Conservation (phyloP, 1,140 invertebrate species). For the Thaumetopoea pityocampa region DNA sequence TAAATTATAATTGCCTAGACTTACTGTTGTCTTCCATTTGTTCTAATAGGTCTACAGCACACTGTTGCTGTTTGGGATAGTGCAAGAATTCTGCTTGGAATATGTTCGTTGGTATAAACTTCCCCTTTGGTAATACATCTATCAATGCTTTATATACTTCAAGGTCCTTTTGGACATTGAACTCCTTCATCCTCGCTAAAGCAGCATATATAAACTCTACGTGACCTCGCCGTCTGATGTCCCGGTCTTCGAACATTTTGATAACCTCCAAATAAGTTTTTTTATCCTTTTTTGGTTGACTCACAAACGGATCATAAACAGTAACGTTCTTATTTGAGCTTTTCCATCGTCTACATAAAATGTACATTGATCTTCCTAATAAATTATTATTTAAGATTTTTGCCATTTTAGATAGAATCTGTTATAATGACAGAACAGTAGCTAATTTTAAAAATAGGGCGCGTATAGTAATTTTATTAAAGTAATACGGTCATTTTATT, state of each 20-base stretch:
- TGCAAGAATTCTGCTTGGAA: constrained; percentile 93
- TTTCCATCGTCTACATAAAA: constrained; percentile 44
- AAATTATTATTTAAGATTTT: constrained; percentile 45
- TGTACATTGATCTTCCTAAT: constrained; percentile 26
- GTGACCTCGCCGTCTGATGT: constrained; percentile 83
- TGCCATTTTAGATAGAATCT: constrained; percentile 36
- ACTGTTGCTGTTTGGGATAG: constrained; percentile 96
- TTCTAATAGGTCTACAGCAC: constrained; percentile 89
- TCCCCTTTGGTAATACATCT: constrained; percentile 94
- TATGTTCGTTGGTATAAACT: constrained; percentile 87
- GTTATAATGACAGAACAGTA: background rate
- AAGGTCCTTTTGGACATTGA: constrained; percentile 92
- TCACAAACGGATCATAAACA: constrained; percentile 75
- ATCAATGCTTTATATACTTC: constrained; percentile 94
- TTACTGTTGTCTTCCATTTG: constrained; percentile 94
- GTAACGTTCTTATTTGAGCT: constrained; percentile 52
- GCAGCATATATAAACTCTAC: constrained; percentile 96
- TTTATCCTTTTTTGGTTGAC: constrained; percentile 81
- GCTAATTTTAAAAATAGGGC: background rate
- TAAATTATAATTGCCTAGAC: too few relatives aligned
- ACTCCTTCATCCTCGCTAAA: constrained; percentile 91
- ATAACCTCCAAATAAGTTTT: constrained; percentile 85
- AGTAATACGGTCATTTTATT: background rate
- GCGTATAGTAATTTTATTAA: background rate
- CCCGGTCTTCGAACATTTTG: constrained; percentile 80